Base-by-base conservation (phyloP, 2,888 invertebrate species). In the Hydrotaea cyrtoneurina region DNA sequence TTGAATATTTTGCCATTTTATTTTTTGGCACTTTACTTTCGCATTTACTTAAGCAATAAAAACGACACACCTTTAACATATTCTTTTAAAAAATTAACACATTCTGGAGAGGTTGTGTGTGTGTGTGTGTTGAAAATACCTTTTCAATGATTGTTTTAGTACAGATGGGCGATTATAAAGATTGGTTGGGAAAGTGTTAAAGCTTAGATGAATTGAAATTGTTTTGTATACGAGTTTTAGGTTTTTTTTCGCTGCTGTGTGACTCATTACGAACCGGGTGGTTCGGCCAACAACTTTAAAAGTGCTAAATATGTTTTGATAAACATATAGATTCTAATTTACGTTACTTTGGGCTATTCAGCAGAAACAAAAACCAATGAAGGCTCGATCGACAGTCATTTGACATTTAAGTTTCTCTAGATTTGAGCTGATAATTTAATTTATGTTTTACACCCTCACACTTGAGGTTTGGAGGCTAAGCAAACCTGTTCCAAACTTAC, bases 61-160 rank as follows among this genome's bases (percentile, higher is more conserved):
- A 21, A 21, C 5, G 55, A 55, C 55, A 59, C 59, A 59, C 26
- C 59, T 59, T 59, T 59, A 55, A 21, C 21, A 21, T 55, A 55
- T 59, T 59, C 23, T 23, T 23, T 26, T 26, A 15, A 23, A 23
- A 59, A 59, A 59, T 59, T 59, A 59, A 15, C 59, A 59, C 59
- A 23, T 59, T 26, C 15, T 21, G 4, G 19, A n/a, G 17, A 17
- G 7, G 3, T 21, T 55, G n/a, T n/a, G n/a, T n/a, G n/a, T n/a
- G n/a, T n/a, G n/a, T 55, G 21, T 55, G 39, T 17, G 15, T n/a
- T n/a, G 4, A n/a, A 8, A 53, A 5, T 17, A 17, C 4, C n/a
- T 11, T 21, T 55, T 55, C 53, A 53, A 0, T 53, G 15, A 5
- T 53, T 11, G 21, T 55, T 55, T 53, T 53, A n/a, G 43, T 43